Evolutionary conservation across 2,113 vertebrate genomes (phyloP).

Genomic region (Choloepus hoffmanni): DNA sequence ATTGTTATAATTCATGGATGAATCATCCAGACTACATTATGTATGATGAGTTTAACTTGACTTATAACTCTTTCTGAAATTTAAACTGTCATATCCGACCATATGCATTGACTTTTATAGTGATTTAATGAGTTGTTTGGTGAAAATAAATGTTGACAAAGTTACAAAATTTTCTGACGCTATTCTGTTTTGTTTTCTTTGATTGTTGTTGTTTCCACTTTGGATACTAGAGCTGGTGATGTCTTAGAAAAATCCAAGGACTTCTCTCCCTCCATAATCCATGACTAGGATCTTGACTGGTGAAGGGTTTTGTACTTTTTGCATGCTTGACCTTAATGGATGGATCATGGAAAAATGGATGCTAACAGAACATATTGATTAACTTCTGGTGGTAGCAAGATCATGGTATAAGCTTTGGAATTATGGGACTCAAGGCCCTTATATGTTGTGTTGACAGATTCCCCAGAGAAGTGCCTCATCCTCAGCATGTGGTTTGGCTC

Average conservation of each 20-base stretch:
- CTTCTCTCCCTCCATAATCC: background rate
- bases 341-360: background rate
- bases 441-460: background rate
- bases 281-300: background rate
- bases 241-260: background rate
- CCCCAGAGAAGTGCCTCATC: background rate
- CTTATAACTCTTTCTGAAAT: conserved; percentile 77
- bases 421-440: background rate
- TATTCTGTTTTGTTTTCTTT: background rate
- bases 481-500: background rate
- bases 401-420: background rate
- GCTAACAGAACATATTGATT: background rate
- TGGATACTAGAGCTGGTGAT: conserved; percentile 16
- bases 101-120: conserved; percentile 79
- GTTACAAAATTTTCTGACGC: conserved; percentile 69
- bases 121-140: conserved; percentile 83
- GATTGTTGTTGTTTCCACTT: conserved; percentile 24
- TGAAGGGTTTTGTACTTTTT: background rate
- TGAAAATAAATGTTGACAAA: conserved; percentile 82
- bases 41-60: conserved; percentile 74
- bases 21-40: conserved; percentile 65
- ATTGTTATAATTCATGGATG: conserved; percentile 76
- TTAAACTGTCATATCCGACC: conserved; percentile 75
- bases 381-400: background rate
- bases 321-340: background rate